Percentiles rank a stretch among this genome's conserved stretches.
Evolutionary conservation across 2,888 invertebrate genomes (phyloP).

Genomic region (Gryllus longicercus): DNA sequence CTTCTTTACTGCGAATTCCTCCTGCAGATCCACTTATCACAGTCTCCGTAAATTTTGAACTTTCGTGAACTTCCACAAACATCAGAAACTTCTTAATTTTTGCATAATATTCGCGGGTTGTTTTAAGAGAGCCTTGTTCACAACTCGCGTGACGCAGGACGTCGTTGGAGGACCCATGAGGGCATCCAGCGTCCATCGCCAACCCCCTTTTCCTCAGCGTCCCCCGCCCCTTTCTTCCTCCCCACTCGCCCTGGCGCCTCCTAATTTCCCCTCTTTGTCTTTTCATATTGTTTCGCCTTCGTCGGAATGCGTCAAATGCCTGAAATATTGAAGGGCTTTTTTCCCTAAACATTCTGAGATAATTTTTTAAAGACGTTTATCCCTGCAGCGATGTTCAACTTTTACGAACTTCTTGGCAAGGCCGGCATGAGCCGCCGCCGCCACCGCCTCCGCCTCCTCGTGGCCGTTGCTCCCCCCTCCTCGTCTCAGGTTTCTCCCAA

Average conservation of each 20-base stretch:
- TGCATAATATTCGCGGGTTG: slow-evolving; percentile 4
- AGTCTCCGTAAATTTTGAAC: slow-evolving; percentile 3
- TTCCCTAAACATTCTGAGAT: neutral
- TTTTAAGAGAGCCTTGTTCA: neutral
- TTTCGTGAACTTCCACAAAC: slow-evolving; percentile 3
- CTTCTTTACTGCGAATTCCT: slow-evolving; percentile 1
- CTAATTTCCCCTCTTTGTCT: neutral
- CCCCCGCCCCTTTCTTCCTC: neutral
- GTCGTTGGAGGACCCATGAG: neutral
- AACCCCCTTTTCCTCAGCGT: neutral
- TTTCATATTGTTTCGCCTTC: too few relatives aligned
- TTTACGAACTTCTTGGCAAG: neutral
- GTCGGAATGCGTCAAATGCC: neutral
- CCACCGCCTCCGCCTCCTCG: neutral
- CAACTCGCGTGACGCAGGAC: neutral
- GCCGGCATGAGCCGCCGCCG: neutral
- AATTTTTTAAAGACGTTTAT: neutral
- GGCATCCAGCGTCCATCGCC: neutral
- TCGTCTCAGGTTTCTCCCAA: neutral
- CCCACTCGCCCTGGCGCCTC: neutral
- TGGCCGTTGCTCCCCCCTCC: neutral
- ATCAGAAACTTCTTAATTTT: slow-evolving; percentile 10
- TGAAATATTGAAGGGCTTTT: neutral
- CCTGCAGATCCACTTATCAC: slow-evolving; percentile 11
- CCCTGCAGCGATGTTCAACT: neutral